Conservation (phyloP, 2,113 vertebrate species). For the Ondatra zibethicus region DNA sequence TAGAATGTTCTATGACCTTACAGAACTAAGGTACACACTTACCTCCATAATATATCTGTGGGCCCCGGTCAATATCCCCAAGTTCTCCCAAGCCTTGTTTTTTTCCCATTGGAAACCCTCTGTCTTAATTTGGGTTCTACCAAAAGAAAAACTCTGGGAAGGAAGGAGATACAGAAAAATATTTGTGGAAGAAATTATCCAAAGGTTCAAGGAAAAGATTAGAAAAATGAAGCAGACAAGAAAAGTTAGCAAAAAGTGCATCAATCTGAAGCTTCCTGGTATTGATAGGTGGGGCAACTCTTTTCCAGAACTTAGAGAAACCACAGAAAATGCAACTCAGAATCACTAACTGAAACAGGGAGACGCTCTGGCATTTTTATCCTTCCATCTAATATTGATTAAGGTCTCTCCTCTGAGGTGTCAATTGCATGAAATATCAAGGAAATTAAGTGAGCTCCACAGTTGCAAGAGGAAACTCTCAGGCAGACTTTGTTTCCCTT, state of each 20-base stretch:
- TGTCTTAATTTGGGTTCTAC: background rate
- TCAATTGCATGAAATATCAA: background rate
- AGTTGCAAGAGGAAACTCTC: background rate
- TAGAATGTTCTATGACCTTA: background rate
- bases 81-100: background rate
- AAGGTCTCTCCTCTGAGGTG: background rate
- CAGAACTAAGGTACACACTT: background rate
- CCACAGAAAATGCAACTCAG: background rate
- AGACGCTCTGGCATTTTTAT: background rate
- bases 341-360: background rate
- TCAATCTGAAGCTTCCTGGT: background rate
- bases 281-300: background rate
- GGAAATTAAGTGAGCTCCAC: background rate
- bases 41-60: background rate
- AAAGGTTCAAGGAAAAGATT: background rate
- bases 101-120: background rate
- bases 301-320: background rate
- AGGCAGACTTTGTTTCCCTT: background rate
- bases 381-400: background rate
- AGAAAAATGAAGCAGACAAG: background rate
- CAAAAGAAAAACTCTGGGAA: background rate
- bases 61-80: background rate
- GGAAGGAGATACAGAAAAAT: background rate
- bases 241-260: background rate
- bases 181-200: background rate